These are phyloP conservation scores for Dastarcus helophoroides DNA, from an alignment of 2,888 invertebrate genomes.

Conservation along the genomic window DNA sequence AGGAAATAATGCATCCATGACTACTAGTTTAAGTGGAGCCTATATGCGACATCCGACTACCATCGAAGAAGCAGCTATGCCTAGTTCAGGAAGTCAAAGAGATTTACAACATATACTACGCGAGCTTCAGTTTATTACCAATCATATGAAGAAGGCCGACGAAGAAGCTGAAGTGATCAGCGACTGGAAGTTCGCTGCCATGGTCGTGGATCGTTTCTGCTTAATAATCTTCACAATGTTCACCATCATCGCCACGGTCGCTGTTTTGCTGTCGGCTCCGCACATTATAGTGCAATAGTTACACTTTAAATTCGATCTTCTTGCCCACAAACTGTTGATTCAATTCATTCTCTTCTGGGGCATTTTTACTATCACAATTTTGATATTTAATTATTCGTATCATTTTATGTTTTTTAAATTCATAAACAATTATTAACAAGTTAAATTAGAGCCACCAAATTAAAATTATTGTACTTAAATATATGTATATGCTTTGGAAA, in stretches of 20 bases:
- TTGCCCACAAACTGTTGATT: too few species aligned
- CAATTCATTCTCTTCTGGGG: too few species aligned
- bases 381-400: too few species aligned
- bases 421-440: too few species aligned
- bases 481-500: too few species aligned
- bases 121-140: constrained; percentile 90
- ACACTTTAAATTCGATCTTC: constrained; percentile 2
- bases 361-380: too few species aligned
- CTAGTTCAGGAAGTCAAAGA: constrained; percentile 53
- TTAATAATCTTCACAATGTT: constrained; percentile 91
- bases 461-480: too few species aligned
- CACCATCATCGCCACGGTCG: constrained; percentile 85
- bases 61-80: constrained; percentile 51
- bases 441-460: too few species aligned
- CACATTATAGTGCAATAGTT: constrained; percentile 87
- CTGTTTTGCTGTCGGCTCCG: constrained; percentile 83
- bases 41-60: constrained; percentile 64
- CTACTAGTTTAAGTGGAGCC: constrained; percentile 34
- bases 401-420: too few species aligned
- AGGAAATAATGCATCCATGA: constrained; percentile 37
- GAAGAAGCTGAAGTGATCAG: constrained; percentile 86
- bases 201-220: constrained; percentile 96
- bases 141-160: constrained; percentile 87
- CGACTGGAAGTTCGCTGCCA: constrained; percentile 97
- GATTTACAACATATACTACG: constrained; percentile 84